Base-by-base conservation (phyloP, 2,888 invertebrate genomes). In the Lottia gigantea region DNA sequence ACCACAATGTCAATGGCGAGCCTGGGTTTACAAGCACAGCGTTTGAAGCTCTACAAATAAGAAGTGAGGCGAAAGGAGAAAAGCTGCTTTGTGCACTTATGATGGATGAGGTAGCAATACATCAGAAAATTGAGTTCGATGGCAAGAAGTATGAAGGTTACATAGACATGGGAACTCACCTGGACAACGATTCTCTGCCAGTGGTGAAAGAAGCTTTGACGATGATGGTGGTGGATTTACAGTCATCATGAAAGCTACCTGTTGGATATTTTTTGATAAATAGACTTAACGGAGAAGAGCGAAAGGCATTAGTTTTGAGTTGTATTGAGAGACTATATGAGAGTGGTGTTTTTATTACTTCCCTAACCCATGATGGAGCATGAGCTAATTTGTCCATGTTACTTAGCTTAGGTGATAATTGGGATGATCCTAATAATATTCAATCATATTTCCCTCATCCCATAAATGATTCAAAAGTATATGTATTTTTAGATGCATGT, bases 41-140 rank as follows among this genome's bases (percentile, higher is more conserved):
- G 6, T 49, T 49, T 49, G 49, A 15, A n/a, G 49, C n/a, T 49
- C n/a, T 14, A 15, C 15, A 49, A 49, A 49, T n/a, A 15, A 7
- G 49, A 49, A n/a, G 16, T 47, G 47, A 47, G 47, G 31, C 31
- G 31, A 31, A 31, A 31, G 31, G 31, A 31, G 31, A 31, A 31
- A 31, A 31, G 31, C 31, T 25, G 63, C 15, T 63, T 16, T 63
- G 63, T 23, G 7, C 26, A 7, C 25, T 63, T 19, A 23, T 63
- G 26, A 31, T 63, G 40, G 63, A 63, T 63, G 63, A 63, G 25
- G 23, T 63, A 11, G 63, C 63, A 63, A 63, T 63, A 63, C n/a
- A 23, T 16, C 25, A 63, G 25, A 16, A 63, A 6, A 2, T 63
- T n/a, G 63, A 63, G 25, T 63, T 16, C 19, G 63, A 26, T 19